Percentiles rank a stretch among this genome's conserved stretches.
Evolutionary conservation across 2,797 vertebrate genomes (phyloP).

Genomic region (Stomatorhinus walkeri): DNA sequence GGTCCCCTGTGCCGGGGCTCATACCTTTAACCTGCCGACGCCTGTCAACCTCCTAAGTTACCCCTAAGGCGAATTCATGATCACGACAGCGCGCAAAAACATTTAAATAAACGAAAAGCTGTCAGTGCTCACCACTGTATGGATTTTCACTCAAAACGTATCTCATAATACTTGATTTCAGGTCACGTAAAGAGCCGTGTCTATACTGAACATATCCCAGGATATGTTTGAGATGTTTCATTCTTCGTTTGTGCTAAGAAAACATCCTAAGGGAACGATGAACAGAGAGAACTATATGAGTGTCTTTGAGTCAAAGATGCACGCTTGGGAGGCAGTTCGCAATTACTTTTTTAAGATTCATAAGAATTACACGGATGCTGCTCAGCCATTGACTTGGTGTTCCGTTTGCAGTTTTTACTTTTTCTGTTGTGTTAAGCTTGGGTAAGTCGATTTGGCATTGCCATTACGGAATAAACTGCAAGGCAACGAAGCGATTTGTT

Average conservation of each 20-base stretch:
- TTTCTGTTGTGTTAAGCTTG: not conserved
- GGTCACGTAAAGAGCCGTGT: not conserved
- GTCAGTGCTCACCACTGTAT: conserved; percentile 25
- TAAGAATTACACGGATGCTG: not conserved
- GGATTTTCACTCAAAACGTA: conserved; percentile 28
- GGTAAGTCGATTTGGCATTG: not conserved
- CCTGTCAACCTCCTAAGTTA: conserved; percentile 85
- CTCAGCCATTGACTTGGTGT: not conserved
- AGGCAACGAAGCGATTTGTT: not conserved
- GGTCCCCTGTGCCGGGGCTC: conserved; percentile 71
- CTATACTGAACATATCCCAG: not conserved
- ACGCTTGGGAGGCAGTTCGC: not conserved
- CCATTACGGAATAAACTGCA: not conserved
- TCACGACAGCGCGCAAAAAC: conserved; percentile 93
- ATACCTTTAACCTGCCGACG: conserved; percentile 87
- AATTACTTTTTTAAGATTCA: not conserved
- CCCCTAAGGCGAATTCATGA: conserved; percentile 96
- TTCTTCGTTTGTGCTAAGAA: not conserved
- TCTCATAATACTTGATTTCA: conserved; percentile 8
- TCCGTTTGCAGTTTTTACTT: not conserved
- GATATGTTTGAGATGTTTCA: not conserved
- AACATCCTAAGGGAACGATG: not conserved
- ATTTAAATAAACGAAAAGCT: conserved; percentile 47
- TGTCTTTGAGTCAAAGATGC: conserved; percentile 2
- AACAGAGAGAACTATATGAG: not conserved